phyloP scores from a whole-genome alignment of 1,140 invertebrate genomes.

The Cherax destructor region DNA sequence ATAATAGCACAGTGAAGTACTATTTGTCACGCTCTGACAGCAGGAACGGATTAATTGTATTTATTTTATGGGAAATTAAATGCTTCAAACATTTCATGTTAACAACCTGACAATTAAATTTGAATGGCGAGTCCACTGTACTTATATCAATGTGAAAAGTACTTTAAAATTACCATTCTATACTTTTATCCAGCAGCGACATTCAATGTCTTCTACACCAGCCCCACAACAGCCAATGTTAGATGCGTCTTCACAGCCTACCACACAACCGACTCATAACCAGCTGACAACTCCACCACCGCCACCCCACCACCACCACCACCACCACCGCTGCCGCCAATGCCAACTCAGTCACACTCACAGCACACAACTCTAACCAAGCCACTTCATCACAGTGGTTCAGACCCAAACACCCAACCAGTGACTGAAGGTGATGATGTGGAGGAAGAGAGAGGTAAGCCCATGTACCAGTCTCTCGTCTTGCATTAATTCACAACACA shows the following conservation, averaged over 20 bases:
- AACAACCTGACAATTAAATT: no score
- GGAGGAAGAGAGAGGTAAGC: constrained; percentile 45
- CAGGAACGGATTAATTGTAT: no score
- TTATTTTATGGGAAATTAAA: no score
- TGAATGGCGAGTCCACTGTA: no score
- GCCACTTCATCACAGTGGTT: constrained; percentile 45
- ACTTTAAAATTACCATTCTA: no score
- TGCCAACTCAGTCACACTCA: constrained; percentile 2
- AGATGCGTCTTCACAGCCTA: constrained; percentile 48
- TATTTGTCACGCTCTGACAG: no score
- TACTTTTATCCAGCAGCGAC: neutral
- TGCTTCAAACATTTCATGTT: no score
- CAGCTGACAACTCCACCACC: constrained; percentile 22
- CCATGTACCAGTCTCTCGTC: neutral
- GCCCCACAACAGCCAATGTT: constrained; percentile 16
- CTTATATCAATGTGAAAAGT: no score
- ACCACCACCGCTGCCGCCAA: neutral
- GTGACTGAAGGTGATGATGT: constrained; percentile 57
- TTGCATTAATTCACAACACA: no score
- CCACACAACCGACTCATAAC: constrained; percentile 21
- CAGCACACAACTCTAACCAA: constrained; percentile 6
- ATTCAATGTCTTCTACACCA: constrained; percentile 50
- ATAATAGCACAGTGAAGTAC: no score
- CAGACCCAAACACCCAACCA: constrained; percentile 57
- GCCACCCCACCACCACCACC: constrained; percentile 5